Percentiles rank a stretch among this genome's conserved stretches.
phyloP scores from a whole-genome alignment of 1,140 invertebrate genomes.

The Drosophila serrata region DNA sequence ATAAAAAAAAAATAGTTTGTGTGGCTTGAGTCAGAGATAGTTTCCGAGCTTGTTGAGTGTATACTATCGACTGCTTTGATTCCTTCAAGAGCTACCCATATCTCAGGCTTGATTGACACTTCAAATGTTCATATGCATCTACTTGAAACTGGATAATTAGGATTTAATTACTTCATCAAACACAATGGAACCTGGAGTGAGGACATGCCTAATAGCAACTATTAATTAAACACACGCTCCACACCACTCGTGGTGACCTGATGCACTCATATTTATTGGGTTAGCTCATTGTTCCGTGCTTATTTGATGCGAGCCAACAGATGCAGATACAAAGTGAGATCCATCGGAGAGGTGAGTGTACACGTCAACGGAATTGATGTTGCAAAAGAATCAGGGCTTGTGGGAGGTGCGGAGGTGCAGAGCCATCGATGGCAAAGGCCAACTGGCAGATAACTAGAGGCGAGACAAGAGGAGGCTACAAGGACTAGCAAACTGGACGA shows the following conservation, averaged over 20 bases:
- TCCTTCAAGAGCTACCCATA: neutral
- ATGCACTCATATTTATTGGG: constrained; percentile 28
- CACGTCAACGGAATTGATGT: constrained; percentile 60
- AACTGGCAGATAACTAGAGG: constrained; percentile 44
- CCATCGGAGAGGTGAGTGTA: constrained; percentile 19
- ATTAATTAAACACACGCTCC: constrained; percentile 25
- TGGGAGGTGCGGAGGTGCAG: constrained; percentile 12
- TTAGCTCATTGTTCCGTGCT: constrained; percentile 26
- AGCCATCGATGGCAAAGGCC: constrained; percentile 56
- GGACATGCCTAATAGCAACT: constrained; percentile 1
- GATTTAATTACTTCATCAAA: constrained; percentile 8
- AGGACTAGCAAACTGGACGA: constrained; percentile 47
- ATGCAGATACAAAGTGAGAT: constrained; percentile 32
- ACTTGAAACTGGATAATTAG: constrained; percentile 3
- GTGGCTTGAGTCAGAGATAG: neutral
- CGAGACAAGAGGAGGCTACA: neutral
- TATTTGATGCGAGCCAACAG: constrained; percentile 30
- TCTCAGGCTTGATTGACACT: neutral
- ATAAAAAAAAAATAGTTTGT: neutral
- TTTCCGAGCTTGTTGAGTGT: neutral
- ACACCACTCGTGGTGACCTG: neutral
- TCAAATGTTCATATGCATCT: neutral
- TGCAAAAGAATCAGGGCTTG: constrained; percentile 58
- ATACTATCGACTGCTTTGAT: constrained; percentile 8
- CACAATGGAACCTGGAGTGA: neutral